phyloP scores from a whole-genome alignment of 2,113 vertebrate genomes.

The Gallinago media region DNA sequence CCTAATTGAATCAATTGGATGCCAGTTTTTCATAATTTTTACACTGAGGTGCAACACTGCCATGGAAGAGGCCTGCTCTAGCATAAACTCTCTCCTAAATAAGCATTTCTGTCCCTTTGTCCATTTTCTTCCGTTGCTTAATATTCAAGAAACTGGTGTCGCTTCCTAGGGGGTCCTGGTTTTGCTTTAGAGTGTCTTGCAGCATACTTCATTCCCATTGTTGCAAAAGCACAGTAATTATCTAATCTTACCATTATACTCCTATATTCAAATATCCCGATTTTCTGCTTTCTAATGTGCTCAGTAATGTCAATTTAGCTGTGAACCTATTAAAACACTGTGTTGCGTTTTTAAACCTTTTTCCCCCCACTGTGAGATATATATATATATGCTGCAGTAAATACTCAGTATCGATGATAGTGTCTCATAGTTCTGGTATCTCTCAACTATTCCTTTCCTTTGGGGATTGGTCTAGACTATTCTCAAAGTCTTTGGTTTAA shows the following conservation, averaged over 20 bases:
- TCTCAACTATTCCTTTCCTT: not conserved
- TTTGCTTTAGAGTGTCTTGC: not conserved
- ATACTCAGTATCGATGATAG: fast-evolving
- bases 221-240: not conserved
- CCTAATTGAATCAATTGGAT: not conserved
- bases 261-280: not conserved
- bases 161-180: not conserved
- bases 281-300: not conserved
- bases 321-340: not conserved
- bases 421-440: not conserved
- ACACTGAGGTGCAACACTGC: not conserved
- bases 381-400: not conserved
- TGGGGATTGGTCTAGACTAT: not conserved
- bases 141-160: not conserved
- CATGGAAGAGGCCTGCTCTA: not conserved
- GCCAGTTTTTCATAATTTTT: not conserved
- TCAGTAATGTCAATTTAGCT: not conserved
- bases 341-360: not conserved
- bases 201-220: not conserved
- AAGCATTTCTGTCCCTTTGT: not conserved
- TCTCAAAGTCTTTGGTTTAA: not conserved
- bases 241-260: not conserved
- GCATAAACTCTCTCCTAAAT: not conserved
- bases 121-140: not conserved
- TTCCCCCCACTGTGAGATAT: not conserved